Percentiles rank a stretch among this genome's conserved stretches.
phyloP scores from a whole-genome alignment of 1,140 invertebrate species.

The Frieseomelitta varia region DNA sequence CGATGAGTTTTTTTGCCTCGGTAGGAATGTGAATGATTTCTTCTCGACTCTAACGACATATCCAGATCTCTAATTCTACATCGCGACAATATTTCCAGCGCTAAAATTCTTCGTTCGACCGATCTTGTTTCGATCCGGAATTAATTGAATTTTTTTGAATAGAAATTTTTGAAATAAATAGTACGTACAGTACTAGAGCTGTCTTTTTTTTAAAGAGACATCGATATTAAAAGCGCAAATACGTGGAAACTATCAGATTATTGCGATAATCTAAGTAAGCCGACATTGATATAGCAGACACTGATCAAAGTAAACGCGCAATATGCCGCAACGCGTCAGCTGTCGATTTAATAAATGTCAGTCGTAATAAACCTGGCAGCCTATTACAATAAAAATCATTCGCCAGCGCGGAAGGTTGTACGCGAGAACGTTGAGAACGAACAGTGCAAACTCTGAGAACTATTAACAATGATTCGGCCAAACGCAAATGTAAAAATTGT shows the following conservation, averaged over 20 bases:
- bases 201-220: too few species aligned
- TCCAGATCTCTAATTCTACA: too few species aligned
- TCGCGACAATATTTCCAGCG: not conserved
- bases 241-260: not conserved
- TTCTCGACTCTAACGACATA: too few species aligned
- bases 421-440: too few species aligned
- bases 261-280: not conserved
- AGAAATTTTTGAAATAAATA: not conserved
- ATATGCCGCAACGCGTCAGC: not conserved
- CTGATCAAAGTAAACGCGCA: not conserved
- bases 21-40: not conserved
- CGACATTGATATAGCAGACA: not conserved
- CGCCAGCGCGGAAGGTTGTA: not conserved
- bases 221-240: not conserved
- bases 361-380: too few species aligned
- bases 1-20: too few species aligned
- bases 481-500: too few species aligned
- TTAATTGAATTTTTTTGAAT: too few species aligned
- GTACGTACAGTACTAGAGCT: too few species aligned
- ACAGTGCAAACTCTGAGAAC: too few species aligned
- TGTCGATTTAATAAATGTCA: conserved; percentile 10
- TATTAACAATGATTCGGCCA: too few species aligned
- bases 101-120: not conserved
- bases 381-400: not conserved
- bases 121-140: too few species aligned